Conservation (phyloP, 2,888 invertebrate genomes). For the Polyommatus iphigenia region DNA sequence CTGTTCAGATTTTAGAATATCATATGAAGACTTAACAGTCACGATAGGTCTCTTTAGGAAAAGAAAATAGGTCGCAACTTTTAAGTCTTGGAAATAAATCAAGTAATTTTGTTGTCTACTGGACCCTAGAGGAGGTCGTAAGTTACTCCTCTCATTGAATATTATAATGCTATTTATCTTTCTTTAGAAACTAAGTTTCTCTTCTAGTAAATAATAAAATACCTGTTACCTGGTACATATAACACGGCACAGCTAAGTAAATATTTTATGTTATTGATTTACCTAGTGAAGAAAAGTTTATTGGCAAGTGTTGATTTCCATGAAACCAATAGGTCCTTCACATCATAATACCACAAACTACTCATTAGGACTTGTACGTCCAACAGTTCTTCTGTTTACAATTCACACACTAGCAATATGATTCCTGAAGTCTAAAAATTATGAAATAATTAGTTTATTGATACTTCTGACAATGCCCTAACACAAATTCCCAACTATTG, state of each 20-base stretch:
- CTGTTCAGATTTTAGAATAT: too few relatives aligned
- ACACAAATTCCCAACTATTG: too few relatives aligned
- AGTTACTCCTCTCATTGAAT: neutral
- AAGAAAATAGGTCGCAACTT: too few relatives aligned
- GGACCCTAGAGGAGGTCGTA: neutral
- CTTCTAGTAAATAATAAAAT: constrained; percentile 6
- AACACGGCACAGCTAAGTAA: neutral
- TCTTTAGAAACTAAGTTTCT: constrained; percentile 5
- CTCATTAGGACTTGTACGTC: too few relatives aligned
- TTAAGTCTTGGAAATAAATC: neutral
- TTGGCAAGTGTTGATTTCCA: neutral
- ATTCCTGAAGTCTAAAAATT: too few relatives aligned
- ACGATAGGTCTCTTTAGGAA: too few relatives aligned
- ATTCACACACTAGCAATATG: too few relatives aligned
- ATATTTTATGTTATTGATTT: constrained; percentile 10
- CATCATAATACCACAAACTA: too few relatives aligned
- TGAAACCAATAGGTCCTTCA: neutral
- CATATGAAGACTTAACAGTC: too few relatives aligned
- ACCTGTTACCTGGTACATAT: neutral
- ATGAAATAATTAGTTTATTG: too few relatives aligned
- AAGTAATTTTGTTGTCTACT: neutral
- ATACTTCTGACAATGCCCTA: too few relatives aligned
- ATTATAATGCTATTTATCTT: constrained; percentile 11
- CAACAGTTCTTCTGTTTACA: too few relatives aligned
- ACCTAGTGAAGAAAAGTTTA: neutral